Evolutionary conservation across 2,797 vertebrate genomes (phyloP).

Genomic region (Acipenser ruthenus): DNA sequence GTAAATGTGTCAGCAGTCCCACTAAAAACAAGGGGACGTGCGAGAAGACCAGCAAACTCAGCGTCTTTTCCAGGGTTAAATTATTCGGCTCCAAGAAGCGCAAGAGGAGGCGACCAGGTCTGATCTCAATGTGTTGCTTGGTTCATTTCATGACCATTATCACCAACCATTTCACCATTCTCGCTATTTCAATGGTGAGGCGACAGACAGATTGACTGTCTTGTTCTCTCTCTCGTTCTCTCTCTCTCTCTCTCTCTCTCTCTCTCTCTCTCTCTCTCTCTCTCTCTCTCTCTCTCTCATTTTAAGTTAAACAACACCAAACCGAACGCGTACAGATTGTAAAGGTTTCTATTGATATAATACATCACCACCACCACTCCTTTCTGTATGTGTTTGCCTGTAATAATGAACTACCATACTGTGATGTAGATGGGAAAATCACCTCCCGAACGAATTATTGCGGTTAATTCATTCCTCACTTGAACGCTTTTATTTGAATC

Average conservation of each 20-base stretch:
- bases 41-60: slow-evolving; percentile 87
- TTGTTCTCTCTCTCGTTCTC: slow-evolving; percentile 15
- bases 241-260: not conserved
- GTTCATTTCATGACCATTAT: too few relatives aligned
- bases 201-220: slow-evolving; percentile 6
- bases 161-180: too few relatives aligned
- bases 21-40: slow-evolving; percentile 85
- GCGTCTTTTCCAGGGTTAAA: slow-evolving; percentile 96
- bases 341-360: too few relatives aligned
- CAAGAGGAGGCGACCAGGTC: slow-evolving; percentile 89
- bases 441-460: too few relatives aligned
- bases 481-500: too few relatives aligned
- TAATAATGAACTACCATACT: too few relatives aligned
- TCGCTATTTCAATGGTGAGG: not conserved
- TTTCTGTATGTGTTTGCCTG: too few relatives aligned
- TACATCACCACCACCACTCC: too few relatives aligned
- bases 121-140: slow-evolving; percentile 33
- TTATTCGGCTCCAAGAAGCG: slow-evolving; percentile 97
- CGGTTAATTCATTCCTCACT: too few relatives aligned
- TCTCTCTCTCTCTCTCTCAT: slow-evolving; percentile 1
- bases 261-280: slow-evolving; percentile 1
- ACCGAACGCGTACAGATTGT: too few relatives aligned
- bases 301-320: too few relatives aligned
- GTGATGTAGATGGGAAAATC: too few relatives aligned
- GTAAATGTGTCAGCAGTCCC: slow-evolving; percentile 94